Evolutionary conservation across 2,113 vertebrate genomes (phyloP).

Genomic region (Amphilophus citrinellus): DNA sequence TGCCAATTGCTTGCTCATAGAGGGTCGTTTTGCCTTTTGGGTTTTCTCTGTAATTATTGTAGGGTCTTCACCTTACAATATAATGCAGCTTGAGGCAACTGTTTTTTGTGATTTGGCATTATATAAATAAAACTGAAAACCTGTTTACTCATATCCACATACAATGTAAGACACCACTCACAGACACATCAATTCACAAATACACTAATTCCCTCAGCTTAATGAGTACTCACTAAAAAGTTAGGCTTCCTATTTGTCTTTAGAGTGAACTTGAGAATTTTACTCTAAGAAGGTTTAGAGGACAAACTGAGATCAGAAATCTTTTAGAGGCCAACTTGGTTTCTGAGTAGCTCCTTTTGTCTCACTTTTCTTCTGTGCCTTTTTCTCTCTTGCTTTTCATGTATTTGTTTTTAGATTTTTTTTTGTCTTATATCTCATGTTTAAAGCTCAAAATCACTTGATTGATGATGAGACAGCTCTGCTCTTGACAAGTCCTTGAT

Average conservation of each 20-base stretch:
- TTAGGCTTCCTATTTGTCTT: constrained; percentile 21
- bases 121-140: no score
- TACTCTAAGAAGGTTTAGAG: neutral
- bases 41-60: no score
- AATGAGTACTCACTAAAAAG: constrained; percentile 1
- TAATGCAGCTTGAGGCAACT: no score
- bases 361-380: neutral
- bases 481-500: neutral
- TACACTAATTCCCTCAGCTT: neutral
- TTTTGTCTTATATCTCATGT: neutral
- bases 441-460: constrained; percentile 4
- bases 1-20: no score
- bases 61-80: no score
- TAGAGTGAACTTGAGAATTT: constrained; percentile 28
- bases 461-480: neutral
- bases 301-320: neutral
- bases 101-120: no score
- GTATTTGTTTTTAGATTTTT: neutral
- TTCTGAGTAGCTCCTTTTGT: constrained; percentile 30
- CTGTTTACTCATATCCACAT: neutral
- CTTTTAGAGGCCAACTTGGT: neutral
- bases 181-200: neutral
- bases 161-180: neutral
- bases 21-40: no score
- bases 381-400: constrained; percentile 1